Conservation (phyloP, 2,797 vertebrate genomes). For the Sebastes vulpes region DNA sequence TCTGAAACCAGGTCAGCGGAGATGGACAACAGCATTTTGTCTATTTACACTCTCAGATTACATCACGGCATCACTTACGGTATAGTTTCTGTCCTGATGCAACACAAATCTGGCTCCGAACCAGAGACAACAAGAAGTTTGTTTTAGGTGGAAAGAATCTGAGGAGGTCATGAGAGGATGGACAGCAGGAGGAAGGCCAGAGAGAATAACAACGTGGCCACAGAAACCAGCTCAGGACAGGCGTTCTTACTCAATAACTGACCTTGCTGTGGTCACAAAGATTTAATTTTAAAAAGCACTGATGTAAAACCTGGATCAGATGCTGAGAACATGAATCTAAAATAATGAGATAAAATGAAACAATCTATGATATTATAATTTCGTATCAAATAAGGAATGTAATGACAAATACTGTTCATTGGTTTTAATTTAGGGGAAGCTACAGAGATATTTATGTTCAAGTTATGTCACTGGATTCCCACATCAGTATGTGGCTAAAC, state of each 20-base stretch:
- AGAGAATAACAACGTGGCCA: neutral
- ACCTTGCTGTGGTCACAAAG: conserved; percentile 2
- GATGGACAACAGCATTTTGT: conserved; percentile 42
- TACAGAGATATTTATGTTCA: neutral
- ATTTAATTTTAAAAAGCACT: conserved; percentile 10
- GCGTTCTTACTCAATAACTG: neutral
- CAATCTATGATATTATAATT: conserved; percentile 7
- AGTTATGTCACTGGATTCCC: conserved; percentile 1
- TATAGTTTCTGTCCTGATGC: conserved; percentile 25
- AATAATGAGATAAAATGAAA: neutral
- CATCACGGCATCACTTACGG: conserved; percentile 35
- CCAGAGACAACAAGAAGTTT: conserved; percentile 41
- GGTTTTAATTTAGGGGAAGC: neutral
- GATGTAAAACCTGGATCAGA: neutral
- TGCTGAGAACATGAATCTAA: neutral
- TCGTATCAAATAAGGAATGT: neutral
- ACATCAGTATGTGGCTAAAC: neutral
- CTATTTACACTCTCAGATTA: conserved; percentile 50
- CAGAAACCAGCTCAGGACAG: conserved; percentile 1
- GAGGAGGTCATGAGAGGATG: conserved; percentile 24
- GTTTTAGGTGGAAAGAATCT: conserved; percentile 58
- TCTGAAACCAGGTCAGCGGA: conserved; percentile 39
- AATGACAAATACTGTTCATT: neutral
- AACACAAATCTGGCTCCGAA: conserved; percentile 44
- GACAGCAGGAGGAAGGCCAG: conserved; percentile 4